Conservation (phyloP, 2,888 invertebrate species). For the Acleris literana region DNA sequence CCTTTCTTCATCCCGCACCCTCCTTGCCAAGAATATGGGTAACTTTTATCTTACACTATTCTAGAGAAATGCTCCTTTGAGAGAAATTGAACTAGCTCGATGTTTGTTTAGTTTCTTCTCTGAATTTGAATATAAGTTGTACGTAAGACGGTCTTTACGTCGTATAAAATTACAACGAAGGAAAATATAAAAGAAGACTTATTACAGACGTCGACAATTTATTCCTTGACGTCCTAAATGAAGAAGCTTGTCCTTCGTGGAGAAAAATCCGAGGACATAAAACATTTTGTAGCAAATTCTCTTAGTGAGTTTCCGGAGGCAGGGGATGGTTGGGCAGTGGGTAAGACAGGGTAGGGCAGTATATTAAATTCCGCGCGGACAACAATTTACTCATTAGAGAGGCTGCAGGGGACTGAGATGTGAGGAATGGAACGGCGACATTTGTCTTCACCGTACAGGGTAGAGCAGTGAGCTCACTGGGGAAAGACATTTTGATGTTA, state of each 20-base stretch:
- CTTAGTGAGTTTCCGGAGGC: slow-evolving; percentile 25
- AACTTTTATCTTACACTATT: slow-evolving; percentile 28
- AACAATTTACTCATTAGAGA: slow-evolving; percentile 58
- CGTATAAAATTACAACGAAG: slow-evolving; percentile 19
- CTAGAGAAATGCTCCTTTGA: slow-evolving; percentile 27
- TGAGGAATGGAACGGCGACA: slow-evolving; percentile 41
- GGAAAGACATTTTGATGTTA: not conserved
- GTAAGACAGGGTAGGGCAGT: slow-evolving; percentile 41
- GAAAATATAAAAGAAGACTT: slow-evolving; percentile 27
- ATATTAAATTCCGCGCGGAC: slow-evolving; percentile 59
- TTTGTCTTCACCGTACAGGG: slow-evolving; percentile 40
- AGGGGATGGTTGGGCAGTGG: slow-evolving; percentile 28
- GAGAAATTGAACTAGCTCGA: slow-evolving; percentile 23
- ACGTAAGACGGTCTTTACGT: not conserved
- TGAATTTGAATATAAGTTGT: not conserved
- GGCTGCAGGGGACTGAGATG: slow-evolving; percentile 32
- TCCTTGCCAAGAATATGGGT: slow-evolving; percentile 24
- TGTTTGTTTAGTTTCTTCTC: slow-evolving; percentile 12
- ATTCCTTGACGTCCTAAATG: slow-evolving; percentile 29
- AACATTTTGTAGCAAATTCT: slow-evolving; percentile 36
- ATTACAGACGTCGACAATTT: slow-evolving; percentile 34
- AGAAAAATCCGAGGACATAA: slow-evolving; percentile 35
- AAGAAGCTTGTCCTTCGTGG: slow-evolving; percentile 32
- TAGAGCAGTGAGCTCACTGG: slow-evolving; percentile 5
- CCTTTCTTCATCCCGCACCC: slow-evolving; percentile 5